phyloP scores from a whole-genome alignment of 2,797 vertebrate species.

The Clarias platycephalus region DNA sequence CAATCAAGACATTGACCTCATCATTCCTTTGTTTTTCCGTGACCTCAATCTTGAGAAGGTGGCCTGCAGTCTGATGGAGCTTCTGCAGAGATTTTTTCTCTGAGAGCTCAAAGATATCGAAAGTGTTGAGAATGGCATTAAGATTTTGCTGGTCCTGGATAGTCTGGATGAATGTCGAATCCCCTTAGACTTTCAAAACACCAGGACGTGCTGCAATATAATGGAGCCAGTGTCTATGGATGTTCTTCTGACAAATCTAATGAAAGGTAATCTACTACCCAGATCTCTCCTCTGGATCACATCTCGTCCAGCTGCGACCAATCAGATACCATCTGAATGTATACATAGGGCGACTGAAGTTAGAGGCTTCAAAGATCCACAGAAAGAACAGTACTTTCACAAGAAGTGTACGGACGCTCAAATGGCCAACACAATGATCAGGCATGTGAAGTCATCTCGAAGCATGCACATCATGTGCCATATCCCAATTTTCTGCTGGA shows the following conservation, averaged over 20 bases:
- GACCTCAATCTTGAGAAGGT: slow-evolving; percentile 31
- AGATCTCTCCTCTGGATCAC: slow-evolving; percentile 49
- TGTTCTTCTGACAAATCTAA: slow-evolving; percentile 46
- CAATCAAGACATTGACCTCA: slow-evolving; percentile 38
- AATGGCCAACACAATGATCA: slow-evolving; percentile 30
- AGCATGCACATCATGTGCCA: slow-evolving; percentile 51
- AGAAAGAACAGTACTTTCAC: slow-evolving; percentile 46
- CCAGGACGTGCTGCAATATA: slow-evolving; percentile 11
- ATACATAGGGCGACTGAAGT: slow-evolving; percentile 46
- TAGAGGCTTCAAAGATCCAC: slow-evolving; percentile 20
- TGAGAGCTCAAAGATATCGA: slow-evolving; percentile 30
- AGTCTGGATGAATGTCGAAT: slow-evolving; percentile 33
- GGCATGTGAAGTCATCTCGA: slow-evolving; percentile 37
- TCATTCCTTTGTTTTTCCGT: slow-evolving; percentile 36
- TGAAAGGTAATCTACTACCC: slow-evolving; percentile 38
- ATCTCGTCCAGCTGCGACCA: slow-evolving; percentile 40
- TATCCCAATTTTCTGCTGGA: slow-evolving; percentile 47
- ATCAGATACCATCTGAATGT: slow-evolving; percentile 36
- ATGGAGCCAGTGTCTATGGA: slow-evolving; percentile 23
- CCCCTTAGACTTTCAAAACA: slow-evolving; percentile 42
- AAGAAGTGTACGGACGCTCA: slow-evolving; percentile 32
- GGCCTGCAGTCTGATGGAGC: slow-evolving; percentile 31
- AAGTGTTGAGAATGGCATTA: slow-evolving; percentile 2
- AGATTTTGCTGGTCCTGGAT: slow-evolving; percentile 46
- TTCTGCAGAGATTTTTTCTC: slow-evolving; percentile 19